Conservation (phyloP, 2,797 vertebrate genomes). For the Echeneis naucrates region DNA sequence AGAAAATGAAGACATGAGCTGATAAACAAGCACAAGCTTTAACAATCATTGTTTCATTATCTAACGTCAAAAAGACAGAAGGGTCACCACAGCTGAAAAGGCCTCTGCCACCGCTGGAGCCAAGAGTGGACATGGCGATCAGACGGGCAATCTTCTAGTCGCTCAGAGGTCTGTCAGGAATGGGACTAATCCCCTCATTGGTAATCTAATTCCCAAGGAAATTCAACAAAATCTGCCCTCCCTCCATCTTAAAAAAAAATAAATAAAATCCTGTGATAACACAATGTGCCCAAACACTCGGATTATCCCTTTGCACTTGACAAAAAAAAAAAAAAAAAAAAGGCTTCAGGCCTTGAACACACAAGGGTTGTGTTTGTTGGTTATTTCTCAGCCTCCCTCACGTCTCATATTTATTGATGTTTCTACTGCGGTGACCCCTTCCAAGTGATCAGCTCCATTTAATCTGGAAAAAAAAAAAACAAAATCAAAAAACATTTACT, state of each 20-base stretch:
- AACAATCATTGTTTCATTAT: background rate
- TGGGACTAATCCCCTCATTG: constrained; percentile 28
- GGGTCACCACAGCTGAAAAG: background rate
- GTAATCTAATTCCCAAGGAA: constrained; percentile 36
- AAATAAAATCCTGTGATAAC: background rate
- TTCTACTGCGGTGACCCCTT: background rate
- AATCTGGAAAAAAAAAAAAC: background rate
- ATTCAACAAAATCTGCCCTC: constrained; percentile 11
- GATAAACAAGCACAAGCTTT: background rate
- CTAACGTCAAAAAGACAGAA: background rate
- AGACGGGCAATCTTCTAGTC: background rate
- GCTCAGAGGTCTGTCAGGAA: constrained; percentile 6
- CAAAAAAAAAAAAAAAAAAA: too few species aligned
- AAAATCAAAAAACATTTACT: background rate
- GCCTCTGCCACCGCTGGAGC: constrained; percentile 30
- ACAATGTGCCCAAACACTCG: constrained; percentile 19
- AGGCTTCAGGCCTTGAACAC: background rate
- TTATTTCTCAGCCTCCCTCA: background rate
- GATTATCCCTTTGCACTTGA: constrained; percentile 24
- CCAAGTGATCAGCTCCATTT: background rate
- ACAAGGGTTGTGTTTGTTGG: background rate
- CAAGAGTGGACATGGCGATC: background rate
- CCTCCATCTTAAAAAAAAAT: constrained; percentile 3
- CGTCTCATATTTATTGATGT: constrained; percentile 9
- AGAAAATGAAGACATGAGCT: background rate